Conservation (phyloP, 2,888 invertebrate genomes). For the Calameuta idolon region DNA sequence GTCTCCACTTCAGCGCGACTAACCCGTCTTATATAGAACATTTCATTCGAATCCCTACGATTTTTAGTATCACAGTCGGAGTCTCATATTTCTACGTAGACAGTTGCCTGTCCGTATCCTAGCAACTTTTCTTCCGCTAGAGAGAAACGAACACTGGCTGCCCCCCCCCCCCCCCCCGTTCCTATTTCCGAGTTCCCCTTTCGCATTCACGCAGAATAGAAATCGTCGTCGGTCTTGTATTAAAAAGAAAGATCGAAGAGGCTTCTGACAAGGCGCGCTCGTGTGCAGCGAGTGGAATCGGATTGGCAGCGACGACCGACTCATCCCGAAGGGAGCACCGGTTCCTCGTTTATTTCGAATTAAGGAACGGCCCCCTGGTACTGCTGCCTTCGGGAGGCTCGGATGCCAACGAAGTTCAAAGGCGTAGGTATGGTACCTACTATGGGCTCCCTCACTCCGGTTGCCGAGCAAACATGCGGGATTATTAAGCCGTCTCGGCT, state of each 20-base stretch:
- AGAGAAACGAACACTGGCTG: neutral
- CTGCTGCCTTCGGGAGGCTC: slow-evolving; percentile 26
- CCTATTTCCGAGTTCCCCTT: neutral
- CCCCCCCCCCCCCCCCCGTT: neutral
- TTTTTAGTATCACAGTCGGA: neutral
- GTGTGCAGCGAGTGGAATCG: neutral
- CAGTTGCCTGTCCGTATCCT: neutral
- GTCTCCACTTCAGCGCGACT: neutral
- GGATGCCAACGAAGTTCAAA: slow-evolving; percentile 49
- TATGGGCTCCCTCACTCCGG: slow-evolving; percentile 12
- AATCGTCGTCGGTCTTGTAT: neutral
- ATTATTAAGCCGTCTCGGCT: slow-evolving; percentile 56
- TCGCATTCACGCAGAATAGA: neutral
- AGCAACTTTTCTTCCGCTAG: neutral
- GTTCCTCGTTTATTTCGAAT: slow-evolving; percentile 50
- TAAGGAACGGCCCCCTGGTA: slow-evolving; percentile 29
- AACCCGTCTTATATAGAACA: neutral
- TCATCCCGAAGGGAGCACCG: neutral
- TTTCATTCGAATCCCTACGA: neutral
- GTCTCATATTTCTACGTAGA: neutral
- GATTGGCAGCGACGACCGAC: neutral
- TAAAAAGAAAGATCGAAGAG: neutral
- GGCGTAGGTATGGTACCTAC: slow-evolving; percentile 43
- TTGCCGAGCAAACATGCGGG: slow-evolving; percentile 54
- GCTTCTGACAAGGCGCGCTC: neutral